Conservation (phyloP, 2,113 vertebrate species). For the Poeciliopsis prolifica region DNA sequence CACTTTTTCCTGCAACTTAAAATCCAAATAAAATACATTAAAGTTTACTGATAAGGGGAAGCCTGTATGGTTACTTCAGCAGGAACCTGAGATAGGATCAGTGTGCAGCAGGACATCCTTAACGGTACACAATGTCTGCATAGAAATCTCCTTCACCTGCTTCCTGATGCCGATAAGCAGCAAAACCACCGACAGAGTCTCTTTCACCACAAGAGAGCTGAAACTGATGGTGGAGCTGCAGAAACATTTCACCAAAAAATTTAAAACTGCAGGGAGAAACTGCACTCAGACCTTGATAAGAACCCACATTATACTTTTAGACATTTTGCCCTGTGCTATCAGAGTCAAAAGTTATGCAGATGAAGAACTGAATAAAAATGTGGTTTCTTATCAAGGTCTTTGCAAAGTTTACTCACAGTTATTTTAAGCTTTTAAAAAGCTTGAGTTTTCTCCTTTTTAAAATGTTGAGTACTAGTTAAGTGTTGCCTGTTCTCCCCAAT, state of each 20-base stretch:
- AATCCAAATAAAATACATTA: not conserved
- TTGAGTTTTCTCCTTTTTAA: not conserved
- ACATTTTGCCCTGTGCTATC: not conserved
- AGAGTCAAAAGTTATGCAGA: not conserved
- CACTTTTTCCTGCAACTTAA: not conserved
- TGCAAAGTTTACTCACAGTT: not conserved
- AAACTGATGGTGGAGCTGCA: not conserved
- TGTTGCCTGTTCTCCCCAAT: not conserved
- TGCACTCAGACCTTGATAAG: not conserved
- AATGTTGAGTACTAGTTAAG: not conserved
- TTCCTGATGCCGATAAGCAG: not conserved
- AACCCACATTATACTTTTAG: not conserved
- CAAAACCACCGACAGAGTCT: not conserved
- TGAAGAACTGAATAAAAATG: not conserved
- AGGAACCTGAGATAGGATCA: not conserved
- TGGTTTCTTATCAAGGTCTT: not conserved
- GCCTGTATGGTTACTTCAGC: not conserved
- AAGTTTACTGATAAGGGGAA: no score
- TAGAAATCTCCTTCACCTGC: not conserved
- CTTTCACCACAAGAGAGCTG: not conserved
- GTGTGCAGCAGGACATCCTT: not conserved
- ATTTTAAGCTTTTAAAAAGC: not conserved
- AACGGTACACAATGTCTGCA: not conserved
- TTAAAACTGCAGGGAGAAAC: not conserved
- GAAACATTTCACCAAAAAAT: not conserved